phyloP scores from a whole-genome alignment of 1,140 invertebrate genomes.

The Aradophagus sp. region DNA sequence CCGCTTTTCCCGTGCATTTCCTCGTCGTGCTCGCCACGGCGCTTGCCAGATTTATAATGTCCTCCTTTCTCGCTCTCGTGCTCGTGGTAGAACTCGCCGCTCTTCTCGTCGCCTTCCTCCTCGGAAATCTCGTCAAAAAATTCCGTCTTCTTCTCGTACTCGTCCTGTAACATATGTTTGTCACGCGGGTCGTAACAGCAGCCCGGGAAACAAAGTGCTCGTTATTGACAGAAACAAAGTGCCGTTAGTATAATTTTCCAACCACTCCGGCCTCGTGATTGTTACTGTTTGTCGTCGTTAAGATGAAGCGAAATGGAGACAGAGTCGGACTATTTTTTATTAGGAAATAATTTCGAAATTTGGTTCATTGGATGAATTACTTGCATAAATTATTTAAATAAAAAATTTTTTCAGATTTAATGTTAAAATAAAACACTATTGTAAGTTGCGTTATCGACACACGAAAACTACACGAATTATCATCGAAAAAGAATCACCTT shows the following conservation, averaged over 20 bases:
- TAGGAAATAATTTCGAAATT: no score
- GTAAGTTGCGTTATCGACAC: neutral
- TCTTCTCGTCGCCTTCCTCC: conserved; percentile 68
- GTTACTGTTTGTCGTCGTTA: no score
- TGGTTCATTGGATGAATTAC: no score
- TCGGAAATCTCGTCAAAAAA: conserved; percentile 75
- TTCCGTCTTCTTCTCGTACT: conserved; percentile 74
- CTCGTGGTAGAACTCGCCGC: conserved; percentile 66
- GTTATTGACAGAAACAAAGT: neutral
- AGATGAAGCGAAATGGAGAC: no score
- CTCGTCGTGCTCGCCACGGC: conserved; percentile 73
- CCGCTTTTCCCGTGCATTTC: conserved; percentile 77
- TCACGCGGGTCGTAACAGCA: neutral
- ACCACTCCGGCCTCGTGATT: no score
- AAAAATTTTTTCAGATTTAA: no score
- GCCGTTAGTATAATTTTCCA: neutral
- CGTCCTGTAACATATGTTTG: conserved; percentile 64
- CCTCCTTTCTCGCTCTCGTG: conserved; percentile 69
- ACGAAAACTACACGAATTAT: no score
- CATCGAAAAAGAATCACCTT: conserved; percentile 60
- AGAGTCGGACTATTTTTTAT: no score
- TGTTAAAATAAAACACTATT: no score
- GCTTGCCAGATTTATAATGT: conserved; percentile 72
- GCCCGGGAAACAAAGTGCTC: no score
- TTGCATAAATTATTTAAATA: no score